phyloP scores from a whole-genome alignment of 2,888 invertebrate species.

The Podotricha telesiphe region DNA sequence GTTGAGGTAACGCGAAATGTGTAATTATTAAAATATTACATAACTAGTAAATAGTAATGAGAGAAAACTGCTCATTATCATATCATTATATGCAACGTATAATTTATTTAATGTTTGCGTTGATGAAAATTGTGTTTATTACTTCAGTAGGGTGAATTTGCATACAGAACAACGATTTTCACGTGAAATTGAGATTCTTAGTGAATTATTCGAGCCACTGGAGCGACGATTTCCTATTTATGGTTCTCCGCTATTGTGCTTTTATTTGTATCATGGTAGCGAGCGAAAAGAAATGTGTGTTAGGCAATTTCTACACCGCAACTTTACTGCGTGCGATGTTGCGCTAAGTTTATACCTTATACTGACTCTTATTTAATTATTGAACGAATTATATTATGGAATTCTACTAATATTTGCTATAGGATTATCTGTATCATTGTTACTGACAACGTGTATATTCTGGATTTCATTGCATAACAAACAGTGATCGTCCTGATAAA shows the following conservation, averaged over 20 bases:
- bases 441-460: no score
- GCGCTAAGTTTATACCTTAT: neutral
- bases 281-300: constrained; percentile 69
- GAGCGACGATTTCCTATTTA: constrained; percentile 80
- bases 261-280: constrained; percentile 76
- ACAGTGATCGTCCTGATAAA: no score
- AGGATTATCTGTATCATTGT: no score
- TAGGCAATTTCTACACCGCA: constrained; percentile 54
- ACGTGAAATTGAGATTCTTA: constrained; percentile 74
- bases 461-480: no score
- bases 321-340: neutral
- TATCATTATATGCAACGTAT: constrained; percentile 17
- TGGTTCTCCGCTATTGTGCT: constrained; percentile 70
- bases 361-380: neutral
- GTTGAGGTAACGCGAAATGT: constrained; percentile 1
- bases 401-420: neutral
- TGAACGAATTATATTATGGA: neutral
- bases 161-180: constrained; percentile 79
- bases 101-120: constrained; percentile 22
- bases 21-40: constrained; percentile 23
- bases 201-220: constrained; percentile 79
- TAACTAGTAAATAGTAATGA: constrained; percentile 16
- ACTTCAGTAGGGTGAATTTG: constrained; percentile 69
- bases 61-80: constrained; percentile 24
- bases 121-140: constrained; percentile 45